Conservation (phyloP, 2,888 invertebrate genomes). For the Anorthoa munda region DNA sequence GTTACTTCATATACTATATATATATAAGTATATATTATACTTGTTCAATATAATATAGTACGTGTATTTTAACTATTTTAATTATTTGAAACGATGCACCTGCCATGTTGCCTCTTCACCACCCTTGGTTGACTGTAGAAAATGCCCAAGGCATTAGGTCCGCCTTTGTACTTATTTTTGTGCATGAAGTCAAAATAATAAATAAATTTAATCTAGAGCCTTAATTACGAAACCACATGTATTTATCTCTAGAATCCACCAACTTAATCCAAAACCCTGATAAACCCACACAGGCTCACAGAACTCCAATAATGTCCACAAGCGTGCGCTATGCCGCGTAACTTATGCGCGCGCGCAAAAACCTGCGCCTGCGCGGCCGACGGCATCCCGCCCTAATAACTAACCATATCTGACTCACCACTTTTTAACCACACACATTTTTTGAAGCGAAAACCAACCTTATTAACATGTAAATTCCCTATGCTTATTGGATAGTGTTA, state of each 20-base stretch:
- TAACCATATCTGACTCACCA: constrained; percentile 82
- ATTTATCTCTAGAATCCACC: neutral
- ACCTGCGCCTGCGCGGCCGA: constrained; percentile 68
- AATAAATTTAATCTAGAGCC: neutral
- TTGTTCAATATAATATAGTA: too few relatives aligned
- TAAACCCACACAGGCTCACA: constrained; percentile 51
- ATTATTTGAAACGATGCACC: too few relatives aligned
- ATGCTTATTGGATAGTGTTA: constrained; percentile 78
- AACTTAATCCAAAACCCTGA: constrained; percentile 24
- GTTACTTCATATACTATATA: too few relatives aligned
- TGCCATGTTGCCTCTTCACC: too few relatives aligned
- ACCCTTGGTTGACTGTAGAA: too few relatives aligned
- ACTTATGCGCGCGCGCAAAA: constrained; percentile 75
- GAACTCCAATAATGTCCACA: constrained; percentile 60
- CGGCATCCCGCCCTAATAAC: constrained; percentile 85
- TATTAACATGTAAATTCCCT: constrained; percentile 70
- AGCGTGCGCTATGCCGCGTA: constrained; percentile 76
- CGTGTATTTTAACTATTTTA: too few relatives aligned
- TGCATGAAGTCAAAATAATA: too few relatives aligned
- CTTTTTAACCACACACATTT: constrained; percentile 73
- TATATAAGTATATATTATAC: too few relatives aligned
- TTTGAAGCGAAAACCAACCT: constrained; percentile 69
- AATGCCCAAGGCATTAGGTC: too few relatives aligned
- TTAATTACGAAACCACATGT: neutral
- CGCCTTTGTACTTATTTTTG: too few relatives aligned